phyloP scores from a whole-genome alignment of 2,797 vertebrate genomes.

The Antennarius maculatus region DNA sequence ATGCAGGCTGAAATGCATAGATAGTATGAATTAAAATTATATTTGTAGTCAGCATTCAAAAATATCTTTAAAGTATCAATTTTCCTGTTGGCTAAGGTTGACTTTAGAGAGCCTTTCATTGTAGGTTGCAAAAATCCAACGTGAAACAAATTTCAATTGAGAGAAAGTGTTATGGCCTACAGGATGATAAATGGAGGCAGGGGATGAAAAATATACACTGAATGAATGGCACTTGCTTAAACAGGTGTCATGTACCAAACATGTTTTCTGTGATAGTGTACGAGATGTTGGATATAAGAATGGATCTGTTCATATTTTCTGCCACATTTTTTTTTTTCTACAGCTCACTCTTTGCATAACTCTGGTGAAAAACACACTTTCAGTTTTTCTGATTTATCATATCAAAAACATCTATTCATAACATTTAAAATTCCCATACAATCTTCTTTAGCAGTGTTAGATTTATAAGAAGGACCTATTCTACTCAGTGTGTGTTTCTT shows the following conservation, averaged over 20 bases:
- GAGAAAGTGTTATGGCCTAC: neutral
- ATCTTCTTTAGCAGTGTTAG: no score
- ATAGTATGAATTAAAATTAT: no score
- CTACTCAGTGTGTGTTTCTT: no score
- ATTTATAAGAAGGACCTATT: no score
- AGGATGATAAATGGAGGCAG: neutral
- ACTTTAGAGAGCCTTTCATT: neutral
- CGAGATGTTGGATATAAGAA: neutral
- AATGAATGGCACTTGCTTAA: neutral
- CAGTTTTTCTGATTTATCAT: no score
- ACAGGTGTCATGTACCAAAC: neutral
- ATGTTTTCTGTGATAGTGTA: neutral
- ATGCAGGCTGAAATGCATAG: neutral
- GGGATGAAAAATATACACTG: neutral
- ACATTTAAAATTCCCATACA: no score
- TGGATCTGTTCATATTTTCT: neutral
- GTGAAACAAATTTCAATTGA: slow-evolving; percentile 2
- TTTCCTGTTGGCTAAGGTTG: no score
- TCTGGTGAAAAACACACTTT: no score
- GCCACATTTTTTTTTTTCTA: no score
- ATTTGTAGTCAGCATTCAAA: no score
- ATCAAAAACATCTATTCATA: no score
- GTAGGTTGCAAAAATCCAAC: neutral
- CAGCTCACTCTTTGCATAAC: no score
- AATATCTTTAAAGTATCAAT: neutral